Percentiles rank a stretch among this genome's conserved stretches.
Conservation (phyloP, 2,888 invertebrate genomes). For the Eretmocerus hayati region DNA sequence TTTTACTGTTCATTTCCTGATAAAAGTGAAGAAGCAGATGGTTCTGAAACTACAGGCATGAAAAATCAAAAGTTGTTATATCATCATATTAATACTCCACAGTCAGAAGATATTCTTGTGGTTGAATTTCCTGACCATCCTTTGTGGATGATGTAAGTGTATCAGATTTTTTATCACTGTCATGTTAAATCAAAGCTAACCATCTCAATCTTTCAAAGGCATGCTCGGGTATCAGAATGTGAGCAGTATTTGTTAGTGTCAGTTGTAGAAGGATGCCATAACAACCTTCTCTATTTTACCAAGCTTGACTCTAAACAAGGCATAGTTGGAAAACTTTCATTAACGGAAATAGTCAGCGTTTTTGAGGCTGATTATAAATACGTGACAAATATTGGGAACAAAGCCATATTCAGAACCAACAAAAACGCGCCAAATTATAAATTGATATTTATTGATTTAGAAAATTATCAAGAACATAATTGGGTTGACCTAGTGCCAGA, state of each 20-base stretch:
- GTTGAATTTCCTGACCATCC: constrained; percentile 90
- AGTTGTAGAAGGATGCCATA: constrained; percentile 81
- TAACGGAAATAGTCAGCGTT: constrained; percentile 77
- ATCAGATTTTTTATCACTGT: too few relatives aligned
- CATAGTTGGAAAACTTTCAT: constrained; percentile 58
- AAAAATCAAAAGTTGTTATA: constrained; percentile 91
- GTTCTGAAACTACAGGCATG: constrained; percentile 82
- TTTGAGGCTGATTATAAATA: constrained; percentile 96
- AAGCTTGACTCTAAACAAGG: constrained; percentile 62
- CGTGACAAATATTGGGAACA: constrained; percentile 77
- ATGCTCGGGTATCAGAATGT: constrained; percentile 82
- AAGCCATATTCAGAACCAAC: constrained; percentile 85
- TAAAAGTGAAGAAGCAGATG: constrained; percentile 78
- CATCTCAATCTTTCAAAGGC: too few relatives aligned
- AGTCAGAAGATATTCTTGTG: constrained; percentile 77
- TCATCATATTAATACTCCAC: constrained; percentile 79
- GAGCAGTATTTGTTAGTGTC: constrained; percentile 81
- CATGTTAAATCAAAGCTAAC: too few relatives aligned
- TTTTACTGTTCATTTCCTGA: constrained; percentile 88
- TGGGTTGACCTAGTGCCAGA: constrained; percentile 82
- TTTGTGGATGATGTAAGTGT: constrained; percentile 76
- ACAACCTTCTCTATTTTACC: constrained; percentile 82
- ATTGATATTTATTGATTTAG: constrained; percentile 75
- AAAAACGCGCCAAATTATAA: constrained; percentile 89
- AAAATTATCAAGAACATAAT: constrained; percentile 63